Percentiles rank a stretch among this genome's conserved stretches.
Evolutionary conservation across 2,113 vertebrate species (phyloP).

Genomic region (Ameiurus melas): DNA sequence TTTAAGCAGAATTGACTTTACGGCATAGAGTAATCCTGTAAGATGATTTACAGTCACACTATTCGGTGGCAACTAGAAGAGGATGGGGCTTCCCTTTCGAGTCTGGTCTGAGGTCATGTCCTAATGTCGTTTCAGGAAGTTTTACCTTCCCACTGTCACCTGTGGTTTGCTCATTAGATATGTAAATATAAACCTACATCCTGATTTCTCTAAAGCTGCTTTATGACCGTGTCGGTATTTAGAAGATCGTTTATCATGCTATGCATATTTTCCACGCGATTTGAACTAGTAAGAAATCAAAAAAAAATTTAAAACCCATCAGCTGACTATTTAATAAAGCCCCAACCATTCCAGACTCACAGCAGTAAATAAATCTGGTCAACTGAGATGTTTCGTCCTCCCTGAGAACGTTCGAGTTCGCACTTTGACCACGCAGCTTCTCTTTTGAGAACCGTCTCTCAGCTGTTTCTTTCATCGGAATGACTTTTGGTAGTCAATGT

Average conservation of each 20-base stretch:
- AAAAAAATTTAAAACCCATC: no score
- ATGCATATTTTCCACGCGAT: background rate
- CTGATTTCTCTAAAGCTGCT: background rate
- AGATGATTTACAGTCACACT: background rate
- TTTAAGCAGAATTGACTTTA: background rate
- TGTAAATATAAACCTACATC: background rate
- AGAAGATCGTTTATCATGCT: background rate
- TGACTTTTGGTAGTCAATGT: constrained; percentile 46
- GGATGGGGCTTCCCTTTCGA: background rate
- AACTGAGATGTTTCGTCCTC: background rate
- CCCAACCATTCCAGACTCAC: no score
- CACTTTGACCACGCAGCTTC: background rate
- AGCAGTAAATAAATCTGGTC: background rate
- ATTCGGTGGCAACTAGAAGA: background rate
- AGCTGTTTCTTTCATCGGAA: background rate
- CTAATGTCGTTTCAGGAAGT: background rate
- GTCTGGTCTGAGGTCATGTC: no score
- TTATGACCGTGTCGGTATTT: no score
- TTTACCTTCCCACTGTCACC: background rate
- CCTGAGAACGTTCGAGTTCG: background rate
- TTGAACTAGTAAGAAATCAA: background rate
- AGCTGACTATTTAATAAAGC: background rate
- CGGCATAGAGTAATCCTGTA: background rate
- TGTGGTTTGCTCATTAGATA: background rate
- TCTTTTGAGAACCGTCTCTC: background rate